Evolutionary conservation across 92 coral and sea anemone genomes (phyloP), one percentile per base, ranked within the genome.

Genomic region (Siderastrea siderea): DNA sequence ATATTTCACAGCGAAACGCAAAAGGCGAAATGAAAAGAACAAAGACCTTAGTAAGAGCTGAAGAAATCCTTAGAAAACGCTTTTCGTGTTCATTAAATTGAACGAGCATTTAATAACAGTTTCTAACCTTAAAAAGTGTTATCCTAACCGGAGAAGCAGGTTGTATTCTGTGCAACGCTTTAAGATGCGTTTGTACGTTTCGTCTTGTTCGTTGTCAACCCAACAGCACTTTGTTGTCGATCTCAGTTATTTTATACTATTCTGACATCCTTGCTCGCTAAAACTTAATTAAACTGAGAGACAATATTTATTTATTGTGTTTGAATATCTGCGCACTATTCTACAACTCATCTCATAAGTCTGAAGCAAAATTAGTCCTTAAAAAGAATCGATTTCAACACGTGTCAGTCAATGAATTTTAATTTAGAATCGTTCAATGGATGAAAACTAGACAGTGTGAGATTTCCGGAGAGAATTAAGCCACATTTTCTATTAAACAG

Each of bases 241-340:
- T 43, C 64, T 38, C 1, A 4, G 55, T 63, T 47, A 49, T 12
- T 80, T 66, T 51, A 80, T 80, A 65, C 64, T 53, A 15, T 52
- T 38, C 52, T 45, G 7, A 54, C 7, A 63, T 11, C 47, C 2
- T 79, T 51, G n/a, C 43, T 6, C n/a, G 16, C 78, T 5, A 58
- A 19, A 80, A 47, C 12, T 14, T 47, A 57, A 82, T 82, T 71
- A 69, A 63, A 70, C 86, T 67, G 14, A 71, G 14, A 4, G 57
- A 58, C 16, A 82, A 71, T 71, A 47, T 82, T 82, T 58, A 47
- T 82, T 71, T 8, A 19, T 47, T 15, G 3, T 82, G 13, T 71
- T 58, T 69, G 68, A 47, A 48, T 45, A 16, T 12, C 46, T 57
- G 17, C 14, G 12, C 2, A 16, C 2, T 0, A 45, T 70, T 47